Evolutionary conservation across 2,113 vertebrate genomes (phyloP), one percentile per base, ranked within the genome.

Genomic region (Montifringilla adamsi): DNA sequence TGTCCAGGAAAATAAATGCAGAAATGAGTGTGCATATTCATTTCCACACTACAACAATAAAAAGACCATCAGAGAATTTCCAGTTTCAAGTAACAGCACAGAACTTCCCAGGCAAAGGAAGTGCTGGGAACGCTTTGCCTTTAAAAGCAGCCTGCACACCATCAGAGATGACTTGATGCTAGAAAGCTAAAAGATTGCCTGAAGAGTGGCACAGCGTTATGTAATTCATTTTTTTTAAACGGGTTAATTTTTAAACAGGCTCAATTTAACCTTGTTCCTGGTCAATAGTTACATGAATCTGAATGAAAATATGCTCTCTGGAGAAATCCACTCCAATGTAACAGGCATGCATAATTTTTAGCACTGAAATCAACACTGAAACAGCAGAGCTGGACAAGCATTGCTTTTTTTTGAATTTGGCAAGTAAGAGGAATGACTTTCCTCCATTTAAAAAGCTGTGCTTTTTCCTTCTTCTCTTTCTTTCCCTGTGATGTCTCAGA

Each of bases 241-340:
- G 1, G 46, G 83, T 94, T 96, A 89, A 93, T 94, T 94, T 96
- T 95, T 90, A 94, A 95, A 78, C 85, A 78, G 79, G 80, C 66
- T 90, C 52, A n/a, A 53, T 81, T 94, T 94, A 84, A 90, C 80
- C 76, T 93, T 87, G 81, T 58, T 94, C 90, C 66, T 92, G 81
- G 80, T 89, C 87, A 78, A 79, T 9, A 78, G 84, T 67, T 78
- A 91, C 39, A 56, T 9, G 59, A 92, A 88, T 50, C 79, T 80
- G 72, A 94, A 94, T 94, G 79, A 88, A 91, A 86, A 90, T 53
- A 47, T 0, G 3, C 43, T 84, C 63, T 69, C 85, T 67, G 84
- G 82, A 92, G 80, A 92, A 91, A 84, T 69, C 50, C 28, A 50
- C 22, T 56, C 58, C 58, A 67, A 73, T 55, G 17, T 30, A 88